Base-by-base conservation (phyloP, 2,797 vertebrate genomes). In the Octomys mimax region DNA sequence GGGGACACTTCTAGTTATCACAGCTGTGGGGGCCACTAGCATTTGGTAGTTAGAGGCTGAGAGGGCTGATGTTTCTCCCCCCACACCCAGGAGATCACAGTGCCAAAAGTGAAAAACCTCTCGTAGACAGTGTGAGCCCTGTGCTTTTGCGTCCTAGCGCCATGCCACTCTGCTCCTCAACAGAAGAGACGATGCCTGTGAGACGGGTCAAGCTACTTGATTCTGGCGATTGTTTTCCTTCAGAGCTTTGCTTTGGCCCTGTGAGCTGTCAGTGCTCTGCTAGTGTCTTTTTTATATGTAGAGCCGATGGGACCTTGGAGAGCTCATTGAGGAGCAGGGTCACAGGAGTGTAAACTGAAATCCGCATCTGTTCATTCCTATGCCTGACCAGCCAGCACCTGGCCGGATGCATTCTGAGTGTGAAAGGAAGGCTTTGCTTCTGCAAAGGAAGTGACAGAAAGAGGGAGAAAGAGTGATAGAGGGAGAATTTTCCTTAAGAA, bases 301-400 rank as follows among this genome's bases (percentile, higher is more conserved):
- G 26, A 21, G 61, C 62, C 1, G 2, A 3, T 3, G 14, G 26
- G 1, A 10, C 42, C 75, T 31, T 24, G 13, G 77, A 61, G 70
- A 33, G 21, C 26, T 39, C 4, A 22, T 11, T 42, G 5, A 22
- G 64, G 36, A 33, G 9, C 6, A 24, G 36, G 14, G 22, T 3
- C 2, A 7, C 10, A 49, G 36, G 39, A 61, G 61, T 28, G 36
- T 24, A 26, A 28, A 52, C 19, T 6, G 2, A 54, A 36, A 57
- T 57, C 54, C 14, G 4, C 54, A 57, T 57, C 14, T 57, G 16
- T 57, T 57, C 54, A 57, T 57, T 16, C 8, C 7, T 2, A 0
- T 16, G 0, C n/a, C 33, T 21, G 1, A 36, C 52, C 13, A 11
- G 61, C 78, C 70, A 36, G 2, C 3, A 11, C 1, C 0, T 19